Conservation (phyloP, 2,888 invertebrate species). For the Troglohyphantes excavatus region DNA sequence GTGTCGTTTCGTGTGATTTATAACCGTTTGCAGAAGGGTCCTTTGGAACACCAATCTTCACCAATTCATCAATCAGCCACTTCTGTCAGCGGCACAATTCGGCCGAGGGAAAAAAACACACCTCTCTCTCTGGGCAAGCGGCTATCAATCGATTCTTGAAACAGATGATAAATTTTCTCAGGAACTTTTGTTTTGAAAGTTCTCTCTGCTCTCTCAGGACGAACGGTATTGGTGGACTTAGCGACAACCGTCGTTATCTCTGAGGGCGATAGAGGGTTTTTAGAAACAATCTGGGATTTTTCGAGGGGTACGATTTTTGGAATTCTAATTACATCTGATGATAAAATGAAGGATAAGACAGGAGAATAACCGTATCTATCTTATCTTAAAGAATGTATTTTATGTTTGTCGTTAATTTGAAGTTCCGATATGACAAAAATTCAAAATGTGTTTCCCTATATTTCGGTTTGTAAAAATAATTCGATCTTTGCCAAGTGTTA, state of each 20-base stretch:
- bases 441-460: too few species aligned
- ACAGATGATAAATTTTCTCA: slow-evolving; percentile 64
- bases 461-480: too few species aligned
- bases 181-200: slow-evolving; percentile 63
- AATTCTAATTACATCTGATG: slow-evolving; percentile 24
- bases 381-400: slow-evolving; percentile 4
- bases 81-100: slow-evolving; percentile 48
- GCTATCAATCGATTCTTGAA: slow-evolving; percentile 64
- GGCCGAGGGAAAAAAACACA: not conserved
- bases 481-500: too few species aligned
- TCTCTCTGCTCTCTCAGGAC: not conserved
- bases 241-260: slow-evolving; percentile 7
- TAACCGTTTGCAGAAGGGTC: slow-evolving; percentile 38
- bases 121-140: not conserved
- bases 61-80: slow-evolving; percentile 71
- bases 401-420: too few species aligned
- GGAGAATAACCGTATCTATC: not conserved
- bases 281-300: not conserved
- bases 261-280: not conserved
- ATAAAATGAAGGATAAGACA: slow-evolving; percentile 25
- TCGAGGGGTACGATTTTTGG: not conserved
- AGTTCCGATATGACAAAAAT: too few species aligned
- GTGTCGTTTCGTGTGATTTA: slow-evolving; percentile 64
- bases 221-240: slow-evolving; percentile 30
- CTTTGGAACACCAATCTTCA: slow-evolving; percentile 54